Percentiles rank a stretch among this genome's conserved stretches.
Conservation (phyloP, 92 coral and sea anemone species). For the Umimayanthus kanabou region DNA sequence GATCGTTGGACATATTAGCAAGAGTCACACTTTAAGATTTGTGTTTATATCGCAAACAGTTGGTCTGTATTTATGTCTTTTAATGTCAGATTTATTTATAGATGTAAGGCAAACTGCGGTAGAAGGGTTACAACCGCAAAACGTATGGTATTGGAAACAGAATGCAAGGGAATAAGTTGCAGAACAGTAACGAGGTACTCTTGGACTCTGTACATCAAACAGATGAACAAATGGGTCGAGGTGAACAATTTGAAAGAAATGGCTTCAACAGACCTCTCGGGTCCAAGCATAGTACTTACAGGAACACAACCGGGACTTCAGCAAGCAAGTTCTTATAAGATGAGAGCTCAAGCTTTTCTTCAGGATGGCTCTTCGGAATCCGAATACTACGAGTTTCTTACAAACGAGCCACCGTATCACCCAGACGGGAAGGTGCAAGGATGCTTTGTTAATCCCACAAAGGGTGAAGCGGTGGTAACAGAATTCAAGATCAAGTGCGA, state of each 20-base stretch:
- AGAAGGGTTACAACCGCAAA: constrained; percentile 47
- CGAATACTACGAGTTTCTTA: constrained; percentile 51
- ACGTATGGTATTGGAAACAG: constrained; percentile 47
- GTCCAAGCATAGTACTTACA: constrained; percentile 46
- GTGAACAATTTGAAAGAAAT: constrained; percentile 39
- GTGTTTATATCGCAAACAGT: too few species aligned
- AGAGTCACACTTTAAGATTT: too few species aligned
- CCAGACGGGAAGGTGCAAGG: constrained; percentile 34
- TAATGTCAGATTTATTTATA: not conserved
- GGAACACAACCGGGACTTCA: constrained; percentile 34
- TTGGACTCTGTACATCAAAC: constrained; percentile 35
- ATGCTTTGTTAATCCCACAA: constrained; percentile 48
- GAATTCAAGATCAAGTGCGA: constrained; percentile 41
- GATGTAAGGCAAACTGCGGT: constrained; percentile 57
- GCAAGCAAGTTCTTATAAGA: constrained; percentile 45
- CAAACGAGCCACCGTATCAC: constrained; percentile 65
- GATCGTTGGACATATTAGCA: too few species aligned
- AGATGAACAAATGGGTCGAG: constrained; percentile 35
- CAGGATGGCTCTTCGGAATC: constrained; percentile 41
- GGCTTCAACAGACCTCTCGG: constrained; percentile 47
- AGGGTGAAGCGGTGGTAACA: constrained; percentile 69
- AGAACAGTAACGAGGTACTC: constrained; percentile 13
- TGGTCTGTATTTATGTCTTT: not conserved
- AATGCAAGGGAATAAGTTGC: constrained; percentile 51
- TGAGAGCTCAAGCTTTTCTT: constrained; percentile 45